phyloP scores from a whole-genome alignment of 2,888 invertebrate genomes.

The Agonopterix subpropinquella region DNA sequence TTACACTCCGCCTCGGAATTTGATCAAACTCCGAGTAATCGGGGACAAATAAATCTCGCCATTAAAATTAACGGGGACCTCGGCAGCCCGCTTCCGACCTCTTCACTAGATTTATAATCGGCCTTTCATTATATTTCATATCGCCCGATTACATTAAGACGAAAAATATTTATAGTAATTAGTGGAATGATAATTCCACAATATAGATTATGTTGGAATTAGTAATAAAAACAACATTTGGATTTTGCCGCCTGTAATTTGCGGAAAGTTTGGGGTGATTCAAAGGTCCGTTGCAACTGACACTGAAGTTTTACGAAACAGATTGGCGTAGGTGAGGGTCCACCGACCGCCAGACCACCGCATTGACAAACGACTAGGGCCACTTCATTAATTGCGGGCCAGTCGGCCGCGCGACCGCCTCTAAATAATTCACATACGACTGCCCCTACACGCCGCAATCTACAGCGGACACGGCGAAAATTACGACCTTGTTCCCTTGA shows the following conservation, averaged over 20 bases:
- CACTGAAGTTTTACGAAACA: conserved; percentile 42
- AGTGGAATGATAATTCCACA: no score
- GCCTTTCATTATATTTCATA: conserved; percentile 51
- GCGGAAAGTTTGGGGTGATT: conserved; percentile 9
- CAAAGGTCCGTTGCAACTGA: conserved; percentile 28
- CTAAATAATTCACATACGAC: conserved; percentile 68
- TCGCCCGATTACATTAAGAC: conserved; percentile 37
- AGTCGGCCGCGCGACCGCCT: conserved; percentile 57
- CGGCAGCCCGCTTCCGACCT: conserved; percentile 51
- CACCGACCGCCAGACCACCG: conserved; percentile 41
- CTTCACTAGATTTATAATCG: conserved; percentile 61
- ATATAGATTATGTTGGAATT: no score
- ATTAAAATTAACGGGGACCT: conserved; percentile 61
- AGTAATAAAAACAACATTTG: not conserved
- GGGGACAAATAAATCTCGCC: conserved; percentile 63
- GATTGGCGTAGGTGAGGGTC: conserved; percentile 46
- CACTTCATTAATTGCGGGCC: conserved; percentile 69
- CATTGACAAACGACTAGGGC: conserved; percentile 67
- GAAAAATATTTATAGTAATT: not conserved
- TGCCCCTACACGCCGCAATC: conserved; percentile 40
- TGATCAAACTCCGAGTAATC: conserved; percentile 60
- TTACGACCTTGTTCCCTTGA: conserved; percentile 39
- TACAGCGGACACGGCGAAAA: conserved; percentile 33
- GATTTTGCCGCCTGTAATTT: conserved; percentile 18
- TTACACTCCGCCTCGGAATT: conserved; percentile 43